Base-by-base conservation (phyloP, 1,140 invertebrate species). In the Metaphire vulgaris region DNA sequence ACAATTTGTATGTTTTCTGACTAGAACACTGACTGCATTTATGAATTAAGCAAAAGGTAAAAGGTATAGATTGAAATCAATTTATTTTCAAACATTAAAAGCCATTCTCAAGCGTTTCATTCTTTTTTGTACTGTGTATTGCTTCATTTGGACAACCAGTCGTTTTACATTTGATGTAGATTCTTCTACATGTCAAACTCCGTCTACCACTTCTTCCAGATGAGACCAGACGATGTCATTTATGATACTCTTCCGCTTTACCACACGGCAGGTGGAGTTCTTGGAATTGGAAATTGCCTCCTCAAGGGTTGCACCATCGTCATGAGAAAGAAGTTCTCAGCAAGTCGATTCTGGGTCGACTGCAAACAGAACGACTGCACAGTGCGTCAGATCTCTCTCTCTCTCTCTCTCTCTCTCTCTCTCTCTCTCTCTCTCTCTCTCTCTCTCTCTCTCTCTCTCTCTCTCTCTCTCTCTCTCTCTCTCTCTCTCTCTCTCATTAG, bases 291-390 rank as follows among this genome's bases (percentile, higher is more conserved):
- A 31, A 93, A 96, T 83, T 90, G 92, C n/a, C 83, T 99, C 12
- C 83, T 97, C 1, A 90, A 91, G 83, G 97, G 96, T 56, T 90
- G 90, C 64, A 92, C 93, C 0, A 89, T 93, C 65, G 93, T 96
- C 1, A 91, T 99, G 71, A 88, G 93, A 34, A 90, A 90, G 81
- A 98, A 98, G 86, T 99, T 99, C 87, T 98, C 96, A 21, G 97
- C 96, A 33, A 94, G 93, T 29, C 90, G 92, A 69, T 99, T 96
- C 85, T 99, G 97, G 89, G 88, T 89, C n/a, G 97, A 99, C 84
- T 97, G 96, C 85, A 89, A 91, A 41, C 94, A 95, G 83, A 95
- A 97, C 83, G 91, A 97, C 26, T 96, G 94, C 86, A 99, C 97
- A 80, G 96, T 98, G 88, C 90, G 91, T n/a, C n/a, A n/a, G n/a